A percentile compares a stretch with the other conserved stretches of the same genome.
Evolutionary conservation across 2,888 invertebrate genomes (phyloP).

Genomic region (Agrotis ipsilon): DNA sequence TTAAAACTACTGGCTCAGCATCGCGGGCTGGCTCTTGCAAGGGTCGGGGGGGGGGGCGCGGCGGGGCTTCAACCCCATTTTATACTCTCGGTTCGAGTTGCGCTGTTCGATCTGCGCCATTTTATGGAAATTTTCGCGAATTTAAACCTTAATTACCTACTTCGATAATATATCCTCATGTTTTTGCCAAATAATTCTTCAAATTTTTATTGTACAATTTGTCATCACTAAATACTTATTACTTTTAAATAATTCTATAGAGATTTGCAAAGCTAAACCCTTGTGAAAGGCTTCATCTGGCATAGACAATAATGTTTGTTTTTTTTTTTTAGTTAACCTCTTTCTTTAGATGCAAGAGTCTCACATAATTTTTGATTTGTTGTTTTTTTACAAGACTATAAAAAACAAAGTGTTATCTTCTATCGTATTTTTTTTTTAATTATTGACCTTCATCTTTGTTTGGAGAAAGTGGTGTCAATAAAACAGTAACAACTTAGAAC

Average conservation of each 20-base stretch:
- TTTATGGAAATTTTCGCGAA: background rate
- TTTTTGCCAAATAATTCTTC: background rate
- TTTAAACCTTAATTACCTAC: background rate
- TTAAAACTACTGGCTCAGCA: too few species aligned
- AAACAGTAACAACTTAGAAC: too few species aligned
- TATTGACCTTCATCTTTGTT: too few species aligned
- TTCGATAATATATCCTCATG: too few species aligned
- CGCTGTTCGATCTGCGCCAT: slow-evolving; percentile 11
- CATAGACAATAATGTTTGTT: slow-evolving; percentile 5
- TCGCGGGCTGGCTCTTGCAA: too few species aligned
- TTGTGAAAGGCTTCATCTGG: background rate
- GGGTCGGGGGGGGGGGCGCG: too few species aligned
- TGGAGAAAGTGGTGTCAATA: too few species aligned
- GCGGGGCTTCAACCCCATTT: background rate
- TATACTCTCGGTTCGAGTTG: background rate
- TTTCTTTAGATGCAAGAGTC: background rate
- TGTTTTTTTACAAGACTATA: background rate
- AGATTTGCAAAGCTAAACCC: background rate
- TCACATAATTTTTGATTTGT: background rate
- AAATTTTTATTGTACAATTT: too few species aligned
- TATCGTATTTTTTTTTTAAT: too few species aligned
- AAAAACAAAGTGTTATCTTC: too few species aligned
- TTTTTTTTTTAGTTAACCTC: slow-evolving; percentile 1
- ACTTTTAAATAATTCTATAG: background rate
- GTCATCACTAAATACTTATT: too few species aligned